Percentiles rank a stretch among this genome's conserved stretches.
These are phyloP conservation scores for Bos indicus DNA, from an alignment of 2,113 vertebrate genomes.

Conservation along the genomic window DNA sequence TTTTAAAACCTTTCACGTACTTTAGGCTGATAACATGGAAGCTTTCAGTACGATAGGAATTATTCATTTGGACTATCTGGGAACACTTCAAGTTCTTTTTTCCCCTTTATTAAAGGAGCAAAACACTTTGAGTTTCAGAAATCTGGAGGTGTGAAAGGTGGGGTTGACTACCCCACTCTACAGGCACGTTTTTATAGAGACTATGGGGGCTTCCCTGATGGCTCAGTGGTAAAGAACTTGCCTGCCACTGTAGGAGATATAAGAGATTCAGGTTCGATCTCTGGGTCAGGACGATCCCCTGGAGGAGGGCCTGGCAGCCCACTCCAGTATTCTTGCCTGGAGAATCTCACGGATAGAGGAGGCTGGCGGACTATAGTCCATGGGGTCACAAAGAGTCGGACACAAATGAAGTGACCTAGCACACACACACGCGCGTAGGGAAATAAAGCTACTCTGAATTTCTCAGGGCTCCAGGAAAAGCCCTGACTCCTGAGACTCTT, in stretches of 20 bases:
- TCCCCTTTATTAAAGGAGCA: not conserved
- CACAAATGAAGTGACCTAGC: not conserved
- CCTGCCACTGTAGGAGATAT: not conserved
- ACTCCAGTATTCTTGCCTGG: not conserved
- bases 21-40: not conserved
- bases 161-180: not conserved
- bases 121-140: not conserved
- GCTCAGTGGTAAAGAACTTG: not conserved
- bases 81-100: not conserved
- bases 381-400: not conserved
- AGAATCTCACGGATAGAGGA: not conserved
- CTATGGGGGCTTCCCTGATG: not conserved
- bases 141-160: not conserved
- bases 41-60: not conserved
- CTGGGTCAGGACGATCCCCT: not conserved
- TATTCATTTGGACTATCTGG: not conserved
- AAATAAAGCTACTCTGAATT: not conserved
- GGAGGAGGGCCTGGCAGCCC: not conserved
- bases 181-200: not conserved
- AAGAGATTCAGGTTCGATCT: not conserved
- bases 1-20: not conserved
- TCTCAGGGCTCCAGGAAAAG: not conserved
- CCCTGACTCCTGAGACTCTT: not conserved
- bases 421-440: rapidly evolving
- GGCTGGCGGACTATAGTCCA: not conserved